Evolutionary conservation across 53 echinoderm and acorn worm genomes (phyloP), one percentile per base, ranked within the genome.

Genomic region (Paelopatides confundens): DNA sequence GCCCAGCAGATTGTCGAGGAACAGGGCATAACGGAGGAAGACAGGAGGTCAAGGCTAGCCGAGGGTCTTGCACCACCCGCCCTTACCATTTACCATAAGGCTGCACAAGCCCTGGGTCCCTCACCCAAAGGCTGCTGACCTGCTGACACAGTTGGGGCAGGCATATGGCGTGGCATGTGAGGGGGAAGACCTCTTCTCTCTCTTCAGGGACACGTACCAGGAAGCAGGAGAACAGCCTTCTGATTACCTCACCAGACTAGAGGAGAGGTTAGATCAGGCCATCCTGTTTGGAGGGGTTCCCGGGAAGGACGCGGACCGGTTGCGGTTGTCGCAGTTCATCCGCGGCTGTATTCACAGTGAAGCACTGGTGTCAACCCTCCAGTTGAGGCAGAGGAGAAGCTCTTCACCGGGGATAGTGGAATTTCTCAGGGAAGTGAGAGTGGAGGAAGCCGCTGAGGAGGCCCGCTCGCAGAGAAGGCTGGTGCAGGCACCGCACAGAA

Each of bases 21-120:
- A n/a, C n/a, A n/a, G n/a, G n/a, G 64, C 27, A 35, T 87, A 2
- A 31, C 89, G 0, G 85, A 76, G 17, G 36, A 82, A 12, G 90
- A 90, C 21, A 90, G 64, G 38, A 23, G 50, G 14, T 86, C 67
- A 54, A 35, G 90, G 7, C 1, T 87, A 0, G 47, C 50, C n/a
- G 87, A 90, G 43, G 34, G 76, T 1, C 90, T 93, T 2, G 71
- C 87, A 0, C 87, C 93, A 21, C 93, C 87, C 34, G 87, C 93
- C 3, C 82, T 79, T 53, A 79, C 79, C 34, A 11, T 53, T 9
- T 79, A 79, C 49, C 11, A 74, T 38, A 83, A 90, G n/a, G 64
- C 87, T 13, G 62, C 85, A 2, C 64, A 76, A 88, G 78, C 29
- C 35, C 85, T 0, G 88, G 85, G 1, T 51, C 63, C 5, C 34